Evolutionary conservation across 1,140 invertebrate species (phyloP).

Genomic region (Linepithema humile): DNA sequence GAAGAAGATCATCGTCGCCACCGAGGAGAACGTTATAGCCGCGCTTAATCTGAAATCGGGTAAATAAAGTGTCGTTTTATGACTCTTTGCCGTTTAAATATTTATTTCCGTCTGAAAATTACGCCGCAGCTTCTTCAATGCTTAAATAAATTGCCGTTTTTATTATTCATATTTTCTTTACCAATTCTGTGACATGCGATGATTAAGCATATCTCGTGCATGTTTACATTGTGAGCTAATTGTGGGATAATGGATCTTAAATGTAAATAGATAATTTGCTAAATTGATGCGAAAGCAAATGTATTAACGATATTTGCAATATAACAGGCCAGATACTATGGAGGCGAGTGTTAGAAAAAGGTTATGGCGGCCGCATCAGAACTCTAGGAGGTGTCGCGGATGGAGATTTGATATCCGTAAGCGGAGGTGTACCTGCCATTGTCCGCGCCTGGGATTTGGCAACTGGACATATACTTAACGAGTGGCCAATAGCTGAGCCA

Average conservation of each 20-base stretch:
- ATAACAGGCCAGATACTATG: constrained; percentile 90
- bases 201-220: too few relatives aligned
- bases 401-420: constrained; percentile 89
- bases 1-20: constrained; percentile 93
- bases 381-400: constrained; percentile 86
- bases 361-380: constrained; percentile 78
- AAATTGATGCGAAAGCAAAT: neutral
- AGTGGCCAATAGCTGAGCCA: constrained; percentile 84
- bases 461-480: constrained; percentile 87
- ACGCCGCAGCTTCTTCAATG: too few relatives aligned
- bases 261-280: too few relatives aligned
- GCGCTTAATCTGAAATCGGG: constrained; percentile 93
- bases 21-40: constrained; percentile 94
- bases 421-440: constrained; percentile 88
- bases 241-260: too few relatives aligned
- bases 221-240: neutral
- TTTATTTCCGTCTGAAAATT: too few relatives aligned
- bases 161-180: too few relatives aligned
- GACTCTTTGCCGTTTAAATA: neutral
- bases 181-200: too few relatives aligned
- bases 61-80: constrained; percentile 74
- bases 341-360: constrained; percentile 91
- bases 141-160: too few relatives aligned
- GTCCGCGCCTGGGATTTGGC: constrained; percentile 91
- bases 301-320: neutral